phyloP scores from a whole-genome alignment of 2,888 invertebrate genomes.

The Apoda limacodes region DNA sequence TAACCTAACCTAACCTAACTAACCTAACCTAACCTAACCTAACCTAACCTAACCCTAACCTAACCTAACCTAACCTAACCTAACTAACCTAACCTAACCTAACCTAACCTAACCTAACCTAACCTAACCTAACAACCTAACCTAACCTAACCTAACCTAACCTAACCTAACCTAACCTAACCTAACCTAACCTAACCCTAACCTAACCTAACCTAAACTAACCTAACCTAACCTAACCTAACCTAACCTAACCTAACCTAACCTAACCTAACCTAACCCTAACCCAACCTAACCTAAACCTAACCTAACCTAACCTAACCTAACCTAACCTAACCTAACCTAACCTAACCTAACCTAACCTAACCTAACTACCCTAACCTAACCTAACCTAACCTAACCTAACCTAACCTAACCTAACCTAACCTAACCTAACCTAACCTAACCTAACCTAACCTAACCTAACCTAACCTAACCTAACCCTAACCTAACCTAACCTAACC shows the following conservation, averaged over 20 bases:
- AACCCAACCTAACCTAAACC: constrained; percentile 6
- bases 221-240: constrained; percentile 17
- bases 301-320: constrained; percentile 4
- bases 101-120: constrained; percentile 16
- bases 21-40: constrained; percentile 15
- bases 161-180: constrained; percentile 16
- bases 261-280: constrained; percentile 19
- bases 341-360: constrained; percentile 5
- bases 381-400: constrained; percentile 23
- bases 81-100: constrained; percentile 19
- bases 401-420: constrained; percentile 22
- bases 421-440: constrained; percentile 23
- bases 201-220: constrained; percentile 18
- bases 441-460: constrained; percentile 19
- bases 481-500: constrained; percentile 22
- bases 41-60: constrained; percentile 9
- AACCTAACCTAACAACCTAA: constrained; percentile 15
- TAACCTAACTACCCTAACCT: constrained; percentile 21
- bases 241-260: constrained; percentile 15
- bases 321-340: constrained; percentile 7
- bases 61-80: constrained; percentile 8
- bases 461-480: constrained; percentile 18
- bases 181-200: constrained; percentile 20
- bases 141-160: constrained; percentile 10
- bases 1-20: constrained; percentile 18